A percentile compares a stretch with the other conserved stretches of the same genome.
These are phyloP conservation scores for Neotragus moschatus DNA, from an alignment of 2,113 vertebrate species.

Conservation along the genomic window DNA sequence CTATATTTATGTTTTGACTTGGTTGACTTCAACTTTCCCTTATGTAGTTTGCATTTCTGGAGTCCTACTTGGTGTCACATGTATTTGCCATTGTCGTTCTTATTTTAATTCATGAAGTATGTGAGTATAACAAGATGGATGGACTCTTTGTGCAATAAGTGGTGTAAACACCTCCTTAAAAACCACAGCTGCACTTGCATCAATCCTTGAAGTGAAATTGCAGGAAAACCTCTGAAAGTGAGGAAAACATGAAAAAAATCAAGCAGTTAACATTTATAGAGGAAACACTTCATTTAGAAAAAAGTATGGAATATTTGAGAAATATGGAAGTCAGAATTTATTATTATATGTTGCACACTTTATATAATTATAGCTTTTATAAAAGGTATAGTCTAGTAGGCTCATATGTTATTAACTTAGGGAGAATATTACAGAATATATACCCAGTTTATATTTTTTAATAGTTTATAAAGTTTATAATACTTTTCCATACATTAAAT, in stretches of 20 bases:
- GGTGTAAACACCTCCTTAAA: constrained; percentile 76
- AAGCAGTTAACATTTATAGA: constrained; percentile 51
- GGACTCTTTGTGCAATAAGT: constrained; percentile 71
- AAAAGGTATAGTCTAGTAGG: not conserved
- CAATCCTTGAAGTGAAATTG: constrained; percentile 69
- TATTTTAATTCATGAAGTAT: constrained; percentile 73
- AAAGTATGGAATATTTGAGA: constrained; percentile 21
- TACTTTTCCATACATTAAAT: constrained; percentile 9
- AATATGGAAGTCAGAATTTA: constrained; percentile 20
- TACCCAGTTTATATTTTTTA: not conserved
- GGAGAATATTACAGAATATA: not conserved
- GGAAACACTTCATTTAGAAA: constrained; percentile 73
- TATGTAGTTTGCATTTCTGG: not conserved
- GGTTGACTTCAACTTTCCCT: constrained; percentile 29
- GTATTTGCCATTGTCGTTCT: constrained; percentile 35
- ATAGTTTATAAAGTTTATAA: constrained; percentile 6
- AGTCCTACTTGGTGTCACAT: constrained; percentile 29
- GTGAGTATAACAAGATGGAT: constrained; percentile 70
- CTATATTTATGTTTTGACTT: not conserved
- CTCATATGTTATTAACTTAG: not conserved
- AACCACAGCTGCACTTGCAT: constrained; percentile 73
- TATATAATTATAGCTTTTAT: not conserved
- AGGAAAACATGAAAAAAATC: constrained; percentile 64
- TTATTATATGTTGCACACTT: not conserved
- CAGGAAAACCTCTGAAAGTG: constrained; percentile 60